Base-by-base conservation (phyloP, 2,797 vertebrate genomes). In the Champsocephalus gunnari region DNA sequence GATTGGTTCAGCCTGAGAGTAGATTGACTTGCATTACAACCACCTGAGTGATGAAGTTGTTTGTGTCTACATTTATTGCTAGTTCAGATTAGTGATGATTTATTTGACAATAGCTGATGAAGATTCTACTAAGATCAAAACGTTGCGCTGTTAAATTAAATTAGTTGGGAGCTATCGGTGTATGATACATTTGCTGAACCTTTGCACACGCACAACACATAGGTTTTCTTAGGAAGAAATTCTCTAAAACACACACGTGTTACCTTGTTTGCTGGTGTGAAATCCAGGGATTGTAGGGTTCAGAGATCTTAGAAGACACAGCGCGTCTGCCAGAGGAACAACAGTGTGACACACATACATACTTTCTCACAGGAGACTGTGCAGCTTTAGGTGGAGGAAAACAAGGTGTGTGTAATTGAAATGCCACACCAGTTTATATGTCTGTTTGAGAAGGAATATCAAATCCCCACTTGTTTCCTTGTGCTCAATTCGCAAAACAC, bases 281-380 rank as follows among this genome's bases (percentile, higher is more conserved):
- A 90, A 89, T 85, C 81, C 59, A 80, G 83, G 68, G 73, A 83
- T 83, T 84, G 73, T 75, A 64, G 66, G 62, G 77, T 82, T 86
- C 79, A 85, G 75, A 87, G 83, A 86, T 90, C 83, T 81, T 73
- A 54, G 80, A 91, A 84, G 75, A 85, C 77, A 66, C 71, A 70
- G 66, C 45, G 13, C 71, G 71, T 87, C 82, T 87, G 72, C 81
- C 80, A 86, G 77, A 84, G 73, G 66, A 85, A 68, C 79, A 74
- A 63, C 66, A 70, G 77, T 68, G 72, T 45, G 66, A 76, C 58
- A 79, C 61, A 76, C 71, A 71, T 21, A 43, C 53, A 80, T 49
- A 58, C 16, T 19, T 19, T 19, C 19, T 19, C 19, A 19, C 19
- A 19, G 19, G 19, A 19, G 19, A 19, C 19, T 19, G 19, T 19